Evolutionary conservation across 2,888 invertebrate genomes (phyloP).

Genomic region (Steinernema hermaphroditum): DNA sequence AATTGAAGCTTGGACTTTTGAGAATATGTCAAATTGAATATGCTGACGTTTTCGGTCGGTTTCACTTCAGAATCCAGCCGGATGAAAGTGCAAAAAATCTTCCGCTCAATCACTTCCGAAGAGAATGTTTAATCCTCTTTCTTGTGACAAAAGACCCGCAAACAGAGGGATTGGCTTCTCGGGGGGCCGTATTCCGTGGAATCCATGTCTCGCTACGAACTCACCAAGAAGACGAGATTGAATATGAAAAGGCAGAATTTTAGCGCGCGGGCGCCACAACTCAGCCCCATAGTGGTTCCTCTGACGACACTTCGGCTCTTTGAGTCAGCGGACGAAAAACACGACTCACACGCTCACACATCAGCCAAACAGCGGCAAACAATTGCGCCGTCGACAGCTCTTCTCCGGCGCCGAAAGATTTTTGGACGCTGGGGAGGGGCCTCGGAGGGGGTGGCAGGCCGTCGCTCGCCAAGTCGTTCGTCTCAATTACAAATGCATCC

Average conservation of each 20-base stretch:
- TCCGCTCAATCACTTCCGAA: too few species aligned
- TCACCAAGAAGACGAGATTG: slow-evolving; percentile 65
- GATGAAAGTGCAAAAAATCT: too few species aligned
- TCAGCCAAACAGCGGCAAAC: slow-evolving; percentile 20
- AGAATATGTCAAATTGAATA: too few species aligned
- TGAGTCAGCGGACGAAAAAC: slow-evolving; percentile 2
- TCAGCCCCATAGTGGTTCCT: slow-evolving; percentile 53
- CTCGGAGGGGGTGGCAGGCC: not conserved
- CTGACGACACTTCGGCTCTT: not conserved
- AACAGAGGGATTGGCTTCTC: too few species aligned
- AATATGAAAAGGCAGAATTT: slow-evolving; percentile 66
- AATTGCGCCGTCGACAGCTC: slow-evolving; percentile 20
- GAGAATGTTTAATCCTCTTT: too few species aligned
- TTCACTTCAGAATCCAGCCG: too few species aligned
- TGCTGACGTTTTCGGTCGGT: too few species aligned
- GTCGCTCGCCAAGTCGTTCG: not conserved
- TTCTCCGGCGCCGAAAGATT: slow-evolving; percentile 20
- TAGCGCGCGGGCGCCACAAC: slow-evolving; percentile 65
- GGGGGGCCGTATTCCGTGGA: too few species aligned
- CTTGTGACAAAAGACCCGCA: too few species aligned
- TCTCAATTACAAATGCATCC: slow-evolving; percentile 28
- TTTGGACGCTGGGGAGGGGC: not conserved
- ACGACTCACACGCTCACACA: slow-evolving; percentile 22
- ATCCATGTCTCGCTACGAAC: too few species aligned
- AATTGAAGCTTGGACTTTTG: too few species aligned